phyloP scores from a whole-genome alignment of 1,140 invertebrate genomes.

The Brachionus rotundiformis region DNA sequence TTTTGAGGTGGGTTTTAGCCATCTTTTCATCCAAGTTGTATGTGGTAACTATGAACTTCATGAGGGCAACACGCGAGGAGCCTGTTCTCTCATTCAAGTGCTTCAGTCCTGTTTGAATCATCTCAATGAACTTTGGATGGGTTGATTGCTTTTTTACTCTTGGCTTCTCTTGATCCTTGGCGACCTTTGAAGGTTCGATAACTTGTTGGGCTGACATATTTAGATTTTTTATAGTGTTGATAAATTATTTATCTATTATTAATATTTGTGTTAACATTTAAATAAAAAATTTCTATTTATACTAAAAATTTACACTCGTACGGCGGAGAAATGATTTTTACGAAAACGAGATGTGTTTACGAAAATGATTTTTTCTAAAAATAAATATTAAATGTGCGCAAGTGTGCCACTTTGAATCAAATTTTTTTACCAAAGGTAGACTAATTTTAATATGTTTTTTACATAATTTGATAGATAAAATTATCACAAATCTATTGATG shows the following conservation, averaged over 20 bases:
- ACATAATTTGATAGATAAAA: too few relatives aligned
- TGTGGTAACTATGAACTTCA: slow-evolving; percentile 52
- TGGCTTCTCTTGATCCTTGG: not conserved
- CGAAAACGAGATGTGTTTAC: not conserved
- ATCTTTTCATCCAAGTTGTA: slow-evolving; percentile 42
- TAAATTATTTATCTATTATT: not conserved
- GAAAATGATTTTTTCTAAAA: not conserved
- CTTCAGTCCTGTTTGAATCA: slow-evolving; percentile 50
- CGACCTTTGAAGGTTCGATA: not conserved
- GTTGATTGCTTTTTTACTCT: not conserved
- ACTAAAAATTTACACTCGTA: slow-evolving; percentile 3
- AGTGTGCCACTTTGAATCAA: not conserved
- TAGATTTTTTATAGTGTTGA: not conserved
- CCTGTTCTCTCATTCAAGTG: slow-evolving; percentile 51
- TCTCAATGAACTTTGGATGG: slow-evolving; percentile 51
- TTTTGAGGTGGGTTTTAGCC: slow-evolving; percentile 38
- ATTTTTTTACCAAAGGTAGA: not conserved
- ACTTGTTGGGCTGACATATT: slow-evolving; percentile 10
- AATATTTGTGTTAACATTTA: not conserved
- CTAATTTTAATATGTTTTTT: not conserved
- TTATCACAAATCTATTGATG: not conserved
- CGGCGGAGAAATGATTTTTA: slow-evolving; percentile 37
- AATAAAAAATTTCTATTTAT: slow-evolving; percentile 40
- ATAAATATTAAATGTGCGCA: not conserved
- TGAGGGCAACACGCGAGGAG: slow-evolving; percentile 47